Conservation (phyloP, 2,888 invertebrate genomes). For the Synanthedon myopaeformis region DNA sequence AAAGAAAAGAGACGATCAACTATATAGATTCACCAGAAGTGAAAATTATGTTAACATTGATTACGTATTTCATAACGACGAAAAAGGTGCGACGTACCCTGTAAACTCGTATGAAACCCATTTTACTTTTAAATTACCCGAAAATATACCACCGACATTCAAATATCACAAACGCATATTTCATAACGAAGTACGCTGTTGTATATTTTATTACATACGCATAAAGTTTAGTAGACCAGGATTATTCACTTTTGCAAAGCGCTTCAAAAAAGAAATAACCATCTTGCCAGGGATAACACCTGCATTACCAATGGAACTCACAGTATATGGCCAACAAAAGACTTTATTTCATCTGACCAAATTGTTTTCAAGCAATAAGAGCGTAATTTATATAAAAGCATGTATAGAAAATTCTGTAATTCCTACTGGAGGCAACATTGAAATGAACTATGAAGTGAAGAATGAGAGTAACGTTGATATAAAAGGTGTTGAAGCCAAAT, state of each 20-base stretch:
- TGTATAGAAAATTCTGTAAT: neutral
- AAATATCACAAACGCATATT: slow-evolving; percentile 7
- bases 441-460: slow-evolving; percentile 1
- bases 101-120: slow-evolving; percentile 17
- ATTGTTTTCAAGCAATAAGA: slow-evolving; percentile 16
- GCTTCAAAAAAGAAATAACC: slow-evolving; percentile 20
- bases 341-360: slow-evolving; percentile 14
- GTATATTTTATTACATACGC: slow-evolving; percentile 23
- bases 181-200: slow-evolving; percentile 11
- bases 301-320: slow-evolving; percentile 12
- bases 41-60: slow-evolving; percentile 18
- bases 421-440: neutral
- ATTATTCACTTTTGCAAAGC: slow-evolving; percentile 19
- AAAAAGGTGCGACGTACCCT: slow-evolving; percentile 5
- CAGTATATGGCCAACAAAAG: slow-evolving; percentile 19
- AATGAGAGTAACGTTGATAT: slow-evolving; percentile 2
- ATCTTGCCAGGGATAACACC: slow-evolving; percentile 19
- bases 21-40: neutral
- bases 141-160: slow-evolving; percentile 18
- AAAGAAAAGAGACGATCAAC: slow-evolving; percentile 1
- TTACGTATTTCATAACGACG: slow-evolving; percentile 8
- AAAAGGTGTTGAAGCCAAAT: neutral
- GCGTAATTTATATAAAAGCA: slow-evolving; percentile 15
- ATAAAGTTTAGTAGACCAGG: slow-evolving; percentile 26
- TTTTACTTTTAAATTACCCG: slow-evolving; percentile 21